Percentiles rank a stretch among this genome's conserved stretches.
phyloP scores from a whole-genome alignment of 2,888 invertebrate species.

The Tetramorium bicarinatum region DNA sequence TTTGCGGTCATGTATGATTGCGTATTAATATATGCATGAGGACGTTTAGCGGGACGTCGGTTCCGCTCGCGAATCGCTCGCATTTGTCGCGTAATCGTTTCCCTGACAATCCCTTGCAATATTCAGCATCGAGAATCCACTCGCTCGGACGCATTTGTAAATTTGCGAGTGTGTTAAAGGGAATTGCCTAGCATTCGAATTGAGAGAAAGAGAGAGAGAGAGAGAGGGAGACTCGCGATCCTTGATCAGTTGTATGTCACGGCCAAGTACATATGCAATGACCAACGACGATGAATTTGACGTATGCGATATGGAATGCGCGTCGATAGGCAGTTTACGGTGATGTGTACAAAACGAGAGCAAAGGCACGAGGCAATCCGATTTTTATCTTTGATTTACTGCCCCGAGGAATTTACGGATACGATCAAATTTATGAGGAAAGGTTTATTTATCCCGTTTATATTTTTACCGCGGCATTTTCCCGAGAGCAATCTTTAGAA shows the following conservation, averaged over 20 bases:
- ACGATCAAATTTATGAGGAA: not conserved
- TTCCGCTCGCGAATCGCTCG: not conserved
- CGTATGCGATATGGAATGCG: not conserved
- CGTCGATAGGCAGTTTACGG: not conserved
- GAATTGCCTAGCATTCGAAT: not conserved
- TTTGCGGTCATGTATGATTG: slow-evolving; percentile 11
- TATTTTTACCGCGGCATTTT: not conserved
- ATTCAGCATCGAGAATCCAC: not conserved
- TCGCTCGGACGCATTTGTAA: not conserved
- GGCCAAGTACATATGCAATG: slow-evolving; percentile 6
- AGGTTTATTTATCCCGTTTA: slow-evolving; percentile 7
- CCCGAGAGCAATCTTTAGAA: not conserved
- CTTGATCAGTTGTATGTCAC: not conserved
- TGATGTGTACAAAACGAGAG: not conserved
- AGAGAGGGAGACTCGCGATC: not conserved
- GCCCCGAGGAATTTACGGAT: not conserved
- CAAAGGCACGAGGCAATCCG: not conserved
- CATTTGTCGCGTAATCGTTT: slow-evolving; percentile 9
- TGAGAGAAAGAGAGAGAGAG: not conserved
- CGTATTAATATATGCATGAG: slow-evolving; percentile 26
- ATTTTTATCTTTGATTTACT: slow-evolving; percentile 40
- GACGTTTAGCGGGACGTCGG: slow-evolving; percentile 4
- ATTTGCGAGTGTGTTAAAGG: slow-evolving; percentile 6
- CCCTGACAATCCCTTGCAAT: not conserved
- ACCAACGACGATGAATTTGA: not conserved